Evolutionary conservation across 2,113 vertebrate species (phyloP), one percentile per base, ranked within the genome.

Genomic region (Labrus mixtus): DNA sequence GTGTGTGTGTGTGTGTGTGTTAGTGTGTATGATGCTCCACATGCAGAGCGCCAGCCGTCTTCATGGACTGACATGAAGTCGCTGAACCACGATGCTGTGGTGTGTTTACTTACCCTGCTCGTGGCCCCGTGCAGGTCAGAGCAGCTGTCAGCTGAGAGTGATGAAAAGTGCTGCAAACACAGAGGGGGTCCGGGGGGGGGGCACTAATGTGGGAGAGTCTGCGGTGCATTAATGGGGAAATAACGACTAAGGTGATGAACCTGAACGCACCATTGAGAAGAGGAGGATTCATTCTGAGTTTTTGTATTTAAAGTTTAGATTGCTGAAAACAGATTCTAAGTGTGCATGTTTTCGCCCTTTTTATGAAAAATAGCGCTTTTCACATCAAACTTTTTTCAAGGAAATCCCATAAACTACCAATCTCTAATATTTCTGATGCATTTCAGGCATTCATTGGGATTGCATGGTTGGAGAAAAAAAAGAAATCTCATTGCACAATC

Each of bases 81-180:
- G 4, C 2, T 25, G 46, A 54, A 54, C 50, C 46, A 4, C 3
- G 13, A 64, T 41, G 20, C 78, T 7, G 54, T 3, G 57, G 33
- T 46, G 71, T 75, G 78, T 78, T 88, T 74, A 64, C 72, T 77
- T 74, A 36, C 77, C 84, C 86, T 23, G 16, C 56, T 65, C 57
- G 23, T 56, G 81, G 81, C 74, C 82, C 77, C 19, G 65, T 71
- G 69, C 85, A 83, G 79, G 77, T 76, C 56, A 29, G 51, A 68
- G 68, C 77, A 53, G 87, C 76, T 85, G 87, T 69, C 79, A 72
- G 79, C 73, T 56, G 51, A 56, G 17, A 0, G 71, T 23, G 79
- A 72, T 84, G 84, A 80, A 79, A 73, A 41, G 68, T 76, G 57
- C 13, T 17, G 67, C 66, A 53, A 55, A 46, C 25, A 11, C 63